phyloP scores from a whole-genome alignment of 2,888 invertebrate species.

The Escarpia spicata region DNA sequence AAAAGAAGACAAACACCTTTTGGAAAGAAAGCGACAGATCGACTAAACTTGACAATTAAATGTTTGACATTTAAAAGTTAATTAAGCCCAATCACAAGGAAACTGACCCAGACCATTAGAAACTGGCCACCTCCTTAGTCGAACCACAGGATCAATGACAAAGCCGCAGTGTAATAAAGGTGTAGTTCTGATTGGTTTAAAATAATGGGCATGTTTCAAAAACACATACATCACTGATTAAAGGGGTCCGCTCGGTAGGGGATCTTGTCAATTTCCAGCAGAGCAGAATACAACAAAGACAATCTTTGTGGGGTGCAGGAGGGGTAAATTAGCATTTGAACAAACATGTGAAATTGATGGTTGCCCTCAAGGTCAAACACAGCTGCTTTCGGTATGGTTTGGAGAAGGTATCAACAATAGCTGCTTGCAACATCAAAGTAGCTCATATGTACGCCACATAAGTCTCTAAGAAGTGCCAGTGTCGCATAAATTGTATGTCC shows the following conservation, averaged over 20 bases:
- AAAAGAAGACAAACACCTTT: not conserved
- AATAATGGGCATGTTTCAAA: not conserved
- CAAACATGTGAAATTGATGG: constrained; percentile 1
- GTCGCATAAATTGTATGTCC: not conserved
- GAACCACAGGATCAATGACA: not conserved
- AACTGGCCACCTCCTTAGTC: not conserved
- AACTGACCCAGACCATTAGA: not conserved
- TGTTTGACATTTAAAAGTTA: constrained; percentile 9
- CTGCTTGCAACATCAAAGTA: not conserved
- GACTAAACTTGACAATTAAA: not conserved
- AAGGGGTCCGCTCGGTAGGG: not conserved
- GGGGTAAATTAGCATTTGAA: constrained; percentile 4
- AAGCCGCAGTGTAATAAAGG: not conserved
- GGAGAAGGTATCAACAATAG: not conserved
- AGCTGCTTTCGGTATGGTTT: not conserved
- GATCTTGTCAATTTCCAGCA: not conserved
- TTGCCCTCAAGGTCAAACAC: not conserved
- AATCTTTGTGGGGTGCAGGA: not conserved
- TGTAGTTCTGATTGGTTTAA: not conserved
- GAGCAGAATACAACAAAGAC: not conserved
- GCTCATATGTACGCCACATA: not conserved
- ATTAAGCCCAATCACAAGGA: not conserved
- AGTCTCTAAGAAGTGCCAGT: not conserved
- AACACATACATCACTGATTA: constrained; percentile 9
- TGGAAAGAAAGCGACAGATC: not conserved